These are phyloP conservation scores for Poecile montanus DNA, from an alignment of 2,797 vertebrate genomes.

Conservation along the genomic window DNA sequence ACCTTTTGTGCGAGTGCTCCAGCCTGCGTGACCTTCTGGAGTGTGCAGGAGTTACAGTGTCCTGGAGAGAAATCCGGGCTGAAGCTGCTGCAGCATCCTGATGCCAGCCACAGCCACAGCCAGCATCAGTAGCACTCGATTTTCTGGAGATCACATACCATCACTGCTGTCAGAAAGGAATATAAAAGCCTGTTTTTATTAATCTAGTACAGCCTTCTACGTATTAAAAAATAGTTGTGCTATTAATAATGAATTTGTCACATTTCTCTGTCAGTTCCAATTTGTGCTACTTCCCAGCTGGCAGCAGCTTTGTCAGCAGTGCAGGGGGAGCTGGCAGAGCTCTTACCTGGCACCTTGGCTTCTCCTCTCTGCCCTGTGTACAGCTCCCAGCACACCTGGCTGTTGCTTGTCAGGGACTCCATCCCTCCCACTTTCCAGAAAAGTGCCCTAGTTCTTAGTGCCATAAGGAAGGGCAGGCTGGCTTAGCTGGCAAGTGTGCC, in stretches of 20 bases:
- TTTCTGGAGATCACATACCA: constrained; percentile 11
- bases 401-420: not conserved
- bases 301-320: not conserved
- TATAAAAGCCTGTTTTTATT: constrained; percentile 35
- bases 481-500: not conserved
- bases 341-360: not conserved
- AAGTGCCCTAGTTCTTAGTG: not conserved
- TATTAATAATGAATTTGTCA: constrained; percentile 63
- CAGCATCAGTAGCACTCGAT: accelerated
- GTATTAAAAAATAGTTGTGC: constrained; percentile 46
- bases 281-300: not conserved
- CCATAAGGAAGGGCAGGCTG: not conserved
- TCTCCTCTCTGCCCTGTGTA: not conserved
- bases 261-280: constrained; percentile 35
- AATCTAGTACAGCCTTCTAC: constrained; percentile 44
- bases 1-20: constrained; percentile 44
- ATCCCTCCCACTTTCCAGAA: not conserved
- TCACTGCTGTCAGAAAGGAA: not conserved
- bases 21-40: constrained; percentile 29
- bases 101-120: not conserved
- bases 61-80: constrained; percentile 20
- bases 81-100: accelerated
- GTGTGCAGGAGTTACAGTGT: not conserved
- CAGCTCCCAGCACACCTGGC: not conserved
- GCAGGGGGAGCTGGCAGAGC: not conserved